phyloP scores from a whole-genome alignment of 2,797 vertebrate species.

The Taenioides sp. region DNA sequence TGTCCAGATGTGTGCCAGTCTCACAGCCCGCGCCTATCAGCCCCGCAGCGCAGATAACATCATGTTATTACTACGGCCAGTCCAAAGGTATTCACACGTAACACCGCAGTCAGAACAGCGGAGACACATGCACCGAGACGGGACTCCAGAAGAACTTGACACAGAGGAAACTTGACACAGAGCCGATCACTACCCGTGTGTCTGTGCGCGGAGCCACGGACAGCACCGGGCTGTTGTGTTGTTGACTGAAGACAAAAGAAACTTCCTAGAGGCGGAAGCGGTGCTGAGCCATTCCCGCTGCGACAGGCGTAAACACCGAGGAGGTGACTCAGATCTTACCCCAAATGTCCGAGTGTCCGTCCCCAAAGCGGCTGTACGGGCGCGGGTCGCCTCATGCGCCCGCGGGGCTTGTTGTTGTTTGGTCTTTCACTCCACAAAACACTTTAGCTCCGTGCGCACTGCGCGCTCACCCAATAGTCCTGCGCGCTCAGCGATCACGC shows the following conservation, averaged over 20 bases:
- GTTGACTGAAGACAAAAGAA: slow-evolving; percentile 76
- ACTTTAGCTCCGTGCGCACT: slow-evolving; percentile 34
- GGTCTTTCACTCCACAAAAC: slow-evolving; percentile 33
- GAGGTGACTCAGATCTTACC: slow-evolving; percentile 46
- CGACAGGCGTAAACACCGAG: fast-evolving
- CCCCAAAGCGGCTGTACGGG: slow-evolving; percentile 24
- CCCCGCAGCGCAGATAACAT: too few relatives aligned
- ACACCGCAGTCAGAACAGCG: too few relatives aligned
- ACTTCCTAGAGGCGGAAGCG: slow-evolving; percentile 67
- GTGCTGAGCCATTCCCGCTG: background rate
- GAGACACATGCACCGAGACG: too few relatives aligned
- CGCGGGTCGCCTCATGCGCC: slow-evolving; percentile 37
- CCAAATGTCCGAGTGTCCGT: slow-evolving; percentile 26
- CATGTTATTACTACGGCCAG: too few relatives aligned
- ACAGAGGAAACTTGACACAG: too few relatives aligned
- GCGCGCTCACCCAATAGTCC: slow-evolving; percentile 64
- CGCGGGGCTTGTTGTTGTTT: slow-evolving; percentile 28
- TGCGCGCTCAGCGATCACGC: slow-evolving; percentile 26
- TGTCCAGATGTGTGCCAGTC: too few relatives aligned
- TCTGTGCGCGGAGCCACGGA: background rate
- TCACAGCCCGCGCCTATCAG: too few relatives aligned
- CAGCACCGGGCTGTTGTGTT: slow-evolving; percentile 34
- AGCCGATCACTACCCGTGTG: too few relatives aligned
- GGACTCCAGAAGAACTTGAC: too few relatives aligned
- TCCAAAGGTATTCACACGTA: too few relatives aligned